phyloP scores from a whole-genome alignment of 2,888 invertebrate genomes.

The Sarcophaga variegata region DNA sequence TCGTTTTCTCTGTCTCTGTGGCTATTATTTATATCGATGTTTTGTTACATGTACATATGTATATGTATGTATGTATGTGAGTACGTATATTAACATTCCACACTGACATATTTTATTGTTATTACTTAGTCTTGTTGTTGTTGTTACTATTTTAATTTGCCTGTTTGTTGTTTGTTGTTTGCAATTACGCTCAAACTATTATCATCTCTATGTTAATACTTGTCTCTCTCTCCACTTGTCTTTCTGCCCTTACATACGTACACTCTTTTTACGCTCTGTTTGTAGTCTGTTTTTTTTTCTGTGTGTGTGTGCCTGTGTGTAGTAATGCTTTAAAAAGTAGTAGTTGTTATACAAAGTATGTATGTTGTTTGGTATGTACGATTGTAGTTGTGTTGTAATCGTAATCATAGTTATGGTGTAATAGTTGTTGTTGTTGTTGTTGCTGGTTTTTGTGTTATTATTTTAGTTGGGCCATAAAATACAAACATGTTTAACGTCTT shows the following conservation, averaged over 20 bases:
- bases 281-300: too few species aligned
- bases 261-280: too few species aligned
- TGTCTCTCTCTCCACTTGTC: too few species aligned
- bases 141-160: constrained; percentile 23
- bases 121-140: constrained; percentile 53
- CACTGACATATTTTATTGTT: constrained; percentile 68
- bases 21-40: not conserved
- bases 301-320: too few species aligned
- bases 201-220: constrained; percentile 19
- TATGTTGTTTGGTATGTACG: not conserved
- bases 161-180: constrained; percentile 41
- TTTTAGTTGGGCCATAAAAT: constrained; percentile 55
- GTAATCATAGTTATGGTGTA: constrained; percentile 51
- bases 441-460: constrained; percentile 23
- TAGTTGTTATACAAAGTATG: not conserved
- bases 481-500: constrained; percentile 32
- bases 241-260: too few species aligned
- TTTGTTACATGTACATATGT: not conserved
- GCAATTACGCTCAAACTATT: constrained; percentile 63
- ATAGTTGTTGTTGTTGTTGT: not conserved
- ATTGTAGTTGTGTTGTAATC: constrained; percentile 31
- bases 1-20: constrained; percentile 1
- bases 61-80: not conserved
- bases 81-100: constrained; percentile 27
- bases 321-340: too few species aligned